These are phyloP conservation scores for Uloborus diversus DNA, from an alignment of 1,140 invertebrate genomes.

Conservation along the genomic window DNA sequence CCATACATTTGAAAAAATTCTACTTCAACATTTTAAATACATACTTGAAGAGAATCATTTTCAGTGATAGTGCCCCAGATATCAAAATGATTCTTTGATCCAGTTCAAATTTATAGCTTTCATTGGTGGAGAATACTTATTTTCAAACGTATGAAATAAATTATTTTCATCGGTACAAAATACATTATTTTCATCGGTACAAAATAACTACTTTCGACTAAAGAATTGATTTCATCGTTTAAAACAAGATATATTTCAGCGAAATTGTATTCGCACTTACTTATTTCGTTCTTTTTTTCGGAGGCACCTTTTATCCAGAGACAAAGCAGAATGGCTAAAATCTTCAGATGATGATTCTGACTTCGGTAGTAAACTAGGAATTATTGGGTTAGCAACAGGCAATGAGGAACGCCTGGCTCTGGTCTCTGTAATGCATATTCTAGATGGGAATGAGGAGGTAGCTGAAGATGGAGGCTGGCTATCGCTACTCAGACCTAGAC, in stretches of 20 bases:
- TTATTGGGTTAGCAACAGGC: slow-evolving; percentile 16
- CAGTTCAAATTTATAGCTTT: not conserved
- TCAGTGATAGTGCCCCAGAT: too few species aligned
- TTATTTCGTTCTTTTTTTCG: slow-evolving; percentile 4
- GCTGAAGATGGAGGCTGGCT: slow-evolving; percentile 23
- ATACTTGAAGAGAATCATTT: too few species aligned
- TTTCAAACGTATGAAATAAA: not conserved
- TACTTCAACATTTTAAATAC: too few species aligned
- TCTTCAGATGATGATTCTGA: not conserved
- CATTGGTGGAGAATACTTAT: not conserved
- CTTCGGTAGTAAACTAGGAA: not conserved
- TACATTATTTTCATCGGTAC: not conserved
- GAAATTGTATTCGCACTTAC: not conserved
- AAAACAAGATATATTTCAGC: not conserved
- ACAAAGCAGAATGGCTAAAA: not conserved
- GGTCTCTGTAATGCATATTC: slow-evolving; percentile 1
- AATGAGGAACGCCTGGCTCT: slow-evolving; percentile 29
- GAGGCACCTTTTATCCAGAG: not conserved
- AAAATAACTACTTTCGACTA: not conserved
- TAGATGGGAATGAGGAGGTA: slow-evolving; percentile 1
- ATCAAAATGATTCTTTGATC: not conserved
- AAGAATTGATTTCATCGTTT: not conserved
- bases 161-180: not conserved
- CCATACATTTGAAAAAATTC: too few species aligned
- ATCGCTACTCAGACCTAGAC: slow-evolving; percentile 36